Evolutionary conservation across 2,888 invertebrate genomes (phyloP).

Genomic region (Tanypteryx hageni): DNA sequence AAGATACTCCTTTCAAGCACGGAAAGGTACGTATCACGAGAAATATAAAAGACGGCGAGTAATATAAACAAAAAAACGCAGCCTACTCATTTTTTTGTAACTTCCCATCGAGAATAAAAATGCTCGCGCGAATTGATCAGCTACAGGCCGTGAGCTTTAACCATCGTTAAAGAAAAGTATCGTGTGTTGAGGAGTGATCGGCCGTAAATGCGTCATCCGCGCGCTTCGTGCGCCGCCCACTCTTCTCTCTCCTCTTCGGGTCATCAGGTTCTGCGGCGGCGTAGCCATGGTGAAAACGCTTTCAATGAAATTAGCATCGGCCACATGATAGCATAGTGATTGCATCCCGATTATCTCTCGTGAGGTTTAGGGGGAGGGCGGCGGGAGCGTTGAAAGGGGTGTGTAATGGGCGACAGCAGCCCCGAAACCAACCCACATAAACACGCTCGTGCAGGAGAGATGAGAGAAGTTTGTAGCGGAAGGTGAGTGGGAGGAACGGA

Average conservation of each 20-base stretch:
- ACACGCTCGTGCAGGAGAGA: constrained; percentile 1
- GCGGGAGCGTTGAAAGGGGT: neutral
- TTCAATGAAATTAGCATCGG: constrained; percentile 32
- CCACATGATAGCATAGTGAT: constrained; percentile 18
- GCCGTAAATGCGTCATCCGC: neutral
- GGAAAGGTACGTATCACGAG: too few relatives aligned
- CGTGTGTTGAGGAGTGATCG: too few relatives aligned
- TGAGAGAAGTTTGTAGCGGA: neutral
- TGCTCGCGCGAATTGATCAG: too few relatives aligned
- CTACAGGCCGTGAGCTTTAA: too few relatives aligned
- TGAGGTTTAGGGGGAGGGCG: too few relatives aligned
- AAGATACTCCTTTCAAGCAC: too few relatives aligned
- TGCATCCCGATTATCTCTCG: constrained; percentile 9
- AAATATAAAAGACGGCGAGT: too few relatives aligned
- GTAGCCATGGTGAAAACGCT: neutral
- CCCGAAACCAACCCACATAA: neutral
- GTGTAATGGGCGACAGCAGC: neutral
- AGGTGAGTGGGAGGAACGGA: neutral
- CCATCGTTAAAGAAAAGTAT: too few relatives aligned
- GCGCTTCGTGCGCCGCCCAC: neutral
- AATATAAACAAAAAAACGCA: too few relatives aligned
- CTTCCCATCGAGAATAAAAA: too few relatives aligned
- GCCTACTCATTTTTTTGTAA: too few relatives aligned
- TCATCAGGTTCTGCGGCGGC: constrained; percentile 11
- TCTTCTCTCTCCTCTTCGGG: neutral